These are phyloP conservation scores for Epizoanthus scotinus DNA, from an alignment of 92 coral and sea anemone genomes.

Conservation along the genomic window DNA sequence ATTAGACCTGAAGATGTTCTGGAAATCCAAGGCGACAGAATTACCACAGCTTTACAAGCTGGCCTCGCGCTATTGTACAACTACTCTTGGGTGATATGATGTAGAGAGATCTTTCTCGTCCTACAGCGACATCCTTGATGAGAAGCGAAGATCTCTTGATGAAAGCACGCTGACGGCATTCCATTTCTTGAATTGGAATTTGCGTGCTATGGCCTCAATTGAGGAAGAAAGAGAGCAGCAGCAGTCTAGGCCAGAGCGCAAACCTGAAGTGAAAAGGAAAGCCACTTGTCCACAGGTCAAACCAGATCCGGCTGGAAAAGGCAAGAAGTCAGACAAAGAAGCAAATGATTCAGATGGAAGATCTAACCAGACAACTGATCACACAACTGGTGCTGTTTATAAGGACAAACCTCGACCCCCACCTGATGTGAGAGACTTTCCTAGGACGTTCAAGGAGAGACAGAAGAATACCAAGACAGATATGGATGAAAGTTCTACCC, in stretches of 20 bases:
- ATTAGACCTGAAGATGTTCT: constrained; percentile 43
- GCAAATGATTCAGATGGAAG: too few relatives aligned
- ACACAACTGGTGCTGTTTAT: background rate
- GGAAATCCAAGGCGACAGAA: constrained; percentile 46
- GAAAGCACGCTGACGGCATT: constrained; percentile 52
- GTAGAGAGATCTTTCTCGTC: constrained; percentile 66
- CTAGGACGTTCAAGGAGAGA: constrained; percentile 7
- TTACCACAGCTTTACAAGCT: constrained; percentile 57
- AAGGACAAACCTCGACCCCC: constrained; percentile 9
- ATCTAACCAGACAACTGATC: too few relatives aligned
- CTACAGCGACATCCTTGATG: constrained; percentile 55
- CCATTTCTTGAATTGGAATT: constrained; percentile 67
- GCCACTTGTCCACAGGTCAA: too few relatives aligned
- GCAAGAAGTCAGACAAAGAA: too few relatives aligned
- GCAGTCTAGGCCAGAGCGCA: background rate
- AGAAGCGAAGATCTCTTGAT: constrained; percentile 57
- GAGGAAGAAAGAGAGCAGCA: background rate
- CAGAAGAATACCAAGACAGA: too few relatives aligned
- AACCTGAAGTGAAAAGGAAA: too few relatives aligned
- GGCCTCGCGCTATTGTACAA: constrained; percentile 62
- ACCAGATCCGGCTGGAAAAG: too few relatives aligned
- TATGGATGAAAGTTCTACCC: too few relatives aligned
- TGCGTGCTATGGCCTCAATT: constrained; percentile 32
- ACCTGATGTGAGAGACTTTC: background rate
- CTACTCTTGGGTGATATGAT: constrained; percentile 60